Base-by-base conservation (phyloP, 2,888 invertebrate genomes). In the Archips xylosteana region DNA sequence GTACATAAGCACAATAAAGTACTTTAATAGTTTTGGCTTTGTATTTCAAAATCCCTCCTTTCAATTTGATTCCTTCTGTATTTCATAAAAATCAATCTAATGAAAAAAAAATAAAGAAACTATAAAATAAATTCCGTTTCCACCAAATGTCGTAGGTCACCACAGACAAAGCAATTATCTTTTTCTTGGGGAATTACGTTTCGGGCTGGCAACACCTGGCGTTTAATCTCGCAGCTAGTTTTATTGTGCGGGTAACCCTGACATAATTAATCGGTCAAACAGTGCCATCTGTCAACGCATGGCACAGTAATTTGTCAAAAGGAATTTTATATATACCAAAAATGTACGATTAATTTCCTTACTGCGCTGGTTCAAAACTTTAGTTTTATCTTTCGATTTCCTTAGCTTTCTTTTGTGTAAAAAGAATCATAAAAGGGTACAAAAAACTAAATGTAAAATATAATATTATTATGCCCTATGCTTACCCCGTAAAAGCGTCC, bases 161-260 rank as follows among this genome's bases (percentile, higher is more conserved):
- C 6, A 65, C 47, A 57, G 42, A 13, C 42, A 42, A 9, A 23
- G 39, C 51, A 39, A 69, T 62, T 49, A 69, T 36, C 49, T 69
- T 61, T 61, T 60, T 51, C 39, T 23, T 39, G 23, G 23, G 60
- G 49, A 61, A 61, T 51, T 45, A 45, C 6, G n/a, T 47, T 36
- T 51, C 12, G 15, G 6, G 13, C 61, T 51, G 61, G 69, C 39
- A 51, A 51, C 69, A 70, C 62, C 70, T 62, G 62, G 49, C 65
- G 32, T 62, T 62, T 62, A 70, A 70, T 70, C 70, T 70, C 51
- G 54, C 12, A 39, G 36, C 51, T 54, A 62, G 51, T 70, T 62
- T 51, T 34, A 68, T 68, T 62, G 12, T 23, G 42, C 13, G 62
- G 62, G 70, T 42, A 13, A 42, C 42, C 54, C 61, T 36, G 49